Evolutionary conservation across 2,113 vertebrate species (phyloP), one percentile per base, ranked within the genome.

Genomic region (Salvelinus alpinus): DNA sequence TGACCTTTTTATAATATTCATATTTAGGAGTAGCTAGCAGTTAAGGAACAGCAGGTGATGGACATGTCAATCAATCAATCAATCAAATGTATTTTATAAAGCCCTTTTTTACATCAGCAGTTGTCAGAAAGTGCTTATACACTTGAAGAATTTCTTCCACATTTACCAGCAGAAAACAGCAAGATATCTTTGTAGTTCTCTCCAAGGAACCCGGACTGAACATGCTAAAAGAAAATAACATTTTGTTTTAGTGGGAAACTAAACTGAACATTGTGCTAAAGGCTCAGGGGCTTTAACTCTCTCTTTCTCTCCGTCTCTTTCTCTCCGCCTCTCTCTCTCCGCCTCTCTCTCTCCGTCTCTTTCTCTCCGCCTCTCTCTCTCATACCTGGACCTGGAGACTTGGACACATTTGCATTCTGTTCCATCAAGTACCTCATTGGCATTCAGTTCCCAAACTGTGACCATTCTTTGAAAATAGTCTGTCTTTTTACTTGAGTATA

Each of bases 101-200:
- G 7, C 38, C 38, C 1, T 2, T 38, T 44, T 44, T 44, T 44
- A 44, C 38, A 44, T 44, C 38, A 44, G 38, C 8, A 44, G 38
- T 9, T 44, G 38, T 44, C 38, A 44, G 8, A 44, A 44, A 44
- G 38, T 44, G 9, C 38, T 11, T 11, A 44, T 44, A 44, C 38
- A 57, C 54, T 57, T 18, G 81, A 73, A 88, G 48, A 81, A 67
- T 80, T 76, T 82, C 70, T 60, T 76, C 76, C 82, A 82, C 84
- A 84, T 76, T 70, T 67, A 66, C 81, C 70, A 24, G 72, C 3
- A 74, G 72, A 3, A 73, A 69, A 80, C 83, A 79, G 86, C 86
- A 91, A 85, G 4, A 54, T 54, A 87, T 87, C 75, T 79, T 73
- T 82, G 75, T 81, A 84, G 84, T 88, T 82, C 87, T 87, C 85